These are phyloP conservation scores for Macrotis lagotis DNA, from an alignment of 2,113 vertebrate species.

Conservation along the genomic window DNA sequence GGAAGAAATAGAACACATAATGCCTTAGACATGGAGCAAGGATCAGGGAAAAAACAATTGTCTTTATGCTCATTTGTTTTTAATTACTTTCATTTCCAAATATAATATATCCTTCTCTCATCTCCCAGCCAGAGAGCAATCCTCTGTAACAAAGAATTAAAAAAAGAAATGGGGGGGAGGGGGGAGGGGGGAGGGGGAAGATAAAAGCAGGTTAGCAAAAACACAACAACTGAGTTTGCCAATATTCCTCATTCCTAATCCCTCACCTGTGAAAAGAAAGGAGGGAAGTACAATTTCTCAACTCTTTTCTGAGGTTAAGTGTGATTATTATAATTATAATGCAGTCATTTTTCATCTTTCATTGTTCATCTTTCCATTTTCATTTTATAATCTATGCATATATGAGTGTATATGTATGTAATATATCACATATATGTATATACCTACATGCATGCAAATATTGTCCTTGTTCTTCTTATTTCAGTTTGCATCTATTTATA, in stretches of 20 bases:
- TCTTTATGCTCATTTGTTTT: conserved; percentile 1
- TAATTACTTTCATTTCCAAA: background rate
- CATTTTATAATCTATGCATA: background rate
- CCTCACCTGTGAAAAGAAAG: background rate
- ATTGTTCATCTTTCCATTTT: background rate
- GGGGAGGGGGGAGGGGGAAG: no score
- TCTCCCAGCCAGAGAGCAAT: background rate
- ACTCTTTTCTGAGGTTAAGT: background rate
- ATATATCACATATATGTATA: background rate
- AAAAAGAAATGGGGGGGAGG: background rate
- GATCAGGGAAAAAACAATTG: background rate
- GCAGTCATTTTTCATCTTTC: background rate
- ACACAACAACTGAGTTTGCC: background rate
- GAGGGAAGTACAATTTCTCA: background rate
- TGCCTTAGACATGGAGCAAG: background rate
- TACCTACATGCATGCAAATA: background rate
- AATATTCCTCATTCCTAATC: background rate
- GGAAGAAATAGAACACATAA: background rate
- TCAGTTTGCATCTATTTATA: background rate
- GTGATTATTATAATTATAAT: background rate
- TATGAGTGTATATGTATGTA: background rate
- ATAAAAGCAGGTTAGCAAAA: background rate
- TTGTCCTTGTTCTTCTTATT: background rate
- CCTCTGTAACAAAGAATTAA: background rate
- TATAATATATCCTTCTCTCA: background rate